A percentile compares a stretch with the other conserved stretches of the same genome.
Evolutionary conservation across 2,113 vertebrate species (phyloP).

Genomic region (Dendrocopos noguchii): DNA sequence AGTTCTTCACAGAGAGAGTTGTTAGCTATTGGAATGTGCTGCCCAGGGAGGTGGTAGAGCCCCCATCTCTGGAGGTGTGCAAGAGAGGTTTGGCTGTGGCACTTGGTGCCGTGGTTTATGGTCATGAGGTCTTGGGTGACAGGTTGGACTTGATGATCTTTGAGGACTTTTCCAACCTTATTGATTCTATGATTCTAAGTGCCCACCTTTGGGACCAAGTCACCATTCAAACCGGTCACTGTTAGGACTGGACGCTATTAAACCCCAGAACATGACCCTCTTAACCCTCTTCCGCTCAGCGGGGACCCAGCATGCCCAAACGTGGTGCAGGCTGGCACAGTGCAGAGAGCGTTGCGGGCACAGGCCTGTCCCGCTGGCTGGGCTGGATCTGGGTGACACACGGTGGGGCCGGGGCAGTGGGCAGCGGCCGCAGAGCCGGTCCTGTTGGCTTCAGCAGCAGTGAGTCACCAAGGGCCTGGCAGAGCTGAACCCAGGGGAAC

Average conservation of each 20-base stretch:
- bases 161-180: too few relatives aligned
- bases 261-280: too few relatives aligned
- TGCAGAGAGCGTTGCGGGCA: accelerated
- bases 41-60: too few relatives aligned
- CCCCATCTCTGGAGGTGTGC: too few relatives aligned
- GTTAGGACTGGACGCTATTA: not conserved
- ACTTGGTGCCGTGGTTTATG: too few relatives aligned
- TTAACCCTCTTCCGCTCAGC: accelerated
- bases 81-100: too few relatives aligned
- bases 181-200: too few relatives aligned
- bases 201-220: accelerated
- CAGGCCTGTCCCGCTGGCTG: accelerated
- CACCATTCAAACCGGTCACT: not conserved
- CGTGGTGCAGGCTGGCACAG: not conserved
- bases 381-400: accelerated
- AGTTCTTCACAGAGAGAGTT: too few relatives aligned
- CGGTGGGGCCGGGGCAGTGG: accelerated
- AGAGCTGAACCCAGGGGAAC: not conserved
- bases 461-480: not conserved
- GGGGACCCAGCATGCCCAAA: accelerated
- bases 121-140: too few relatives aligned
- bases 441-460: not conserved
- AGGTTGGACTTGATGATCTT: too few relatives aligned
- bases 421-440: not conserved
- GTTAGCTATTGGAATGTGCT: too few relatives aligned